Percentiles rank a stretch among this genome's conserved stretches.
Conservation (phyloP, 2,888 invertebrate species). For the Drosophila demipolita region DNA sequence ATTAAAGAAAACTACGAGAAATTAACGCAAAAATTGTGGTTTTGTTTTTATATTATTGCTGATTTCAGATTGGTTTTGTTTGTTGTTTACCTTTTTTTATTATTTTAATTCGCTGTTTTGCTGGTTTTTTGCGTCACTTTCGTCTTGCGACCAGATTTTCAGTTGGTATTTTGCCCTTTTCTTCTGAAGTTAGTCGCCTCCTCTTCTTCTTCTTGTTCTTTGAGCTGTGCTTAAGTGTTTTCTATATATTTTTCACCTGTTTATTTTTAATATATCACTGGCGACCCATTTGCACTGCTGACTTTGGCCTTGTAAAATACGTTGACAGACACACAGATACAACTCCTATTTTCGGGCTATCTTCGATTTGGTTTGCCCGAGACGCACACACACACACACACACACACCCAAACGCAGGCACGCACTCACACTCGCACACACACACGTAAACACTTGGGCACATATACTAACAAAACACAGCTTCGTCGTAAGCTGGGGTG, state of each 20-base stretch:
- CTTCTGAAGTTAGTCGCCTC: constrained; percentile 2
- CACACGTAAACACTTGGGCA: constrained; percentile 33
- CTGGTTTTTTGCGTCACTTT: constrained; percentile 51
- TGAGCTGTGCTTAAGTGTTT: not conserved
- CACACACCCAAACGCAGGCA: constrained; percentile 19
- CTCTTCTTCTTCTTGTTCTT: constrained; percentile 11
- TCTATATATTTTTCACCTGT: constrained; percentile 11
- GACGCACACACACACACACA: constrained; percentile 44
- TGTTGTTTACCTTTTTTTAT: constrained; percentile 50
- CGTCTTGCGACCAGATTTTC: constrained; percentile 47
- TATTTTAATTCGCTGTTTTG: constrained; percentile 12
- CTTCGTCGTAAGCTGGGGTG: constrained; percentile 45
- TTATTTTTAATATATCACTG: constrained; percentile 2
- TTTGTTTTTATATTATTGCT: constrained; percentile 1
- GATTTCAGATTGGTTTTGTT: constrained; percentile 21
- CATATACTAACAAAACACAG: constrained; percentile 32
- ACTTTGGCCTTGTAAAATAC: constrained; percentile 54
- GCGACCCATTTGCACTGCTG: constrained; percentile 14
- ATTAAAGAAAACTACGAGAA: constrained; percentile 8
- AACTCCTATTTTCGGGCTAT: constrained; percentile 57
- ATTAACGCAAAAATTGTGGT: not conserved
- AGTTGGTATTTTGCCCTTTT: constrained; percentile 36
- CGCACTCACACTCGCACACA: constrained; percentile 34
- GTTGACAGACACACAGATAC: constrained; percentile 48
- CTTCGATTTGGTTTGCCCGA: constrained; percentile 49